These are phyloP conservation scores for Cephus cinctus DNA, from an alignment of 1,140 invertebrate species.

Conservation along the genomic window DNA sequence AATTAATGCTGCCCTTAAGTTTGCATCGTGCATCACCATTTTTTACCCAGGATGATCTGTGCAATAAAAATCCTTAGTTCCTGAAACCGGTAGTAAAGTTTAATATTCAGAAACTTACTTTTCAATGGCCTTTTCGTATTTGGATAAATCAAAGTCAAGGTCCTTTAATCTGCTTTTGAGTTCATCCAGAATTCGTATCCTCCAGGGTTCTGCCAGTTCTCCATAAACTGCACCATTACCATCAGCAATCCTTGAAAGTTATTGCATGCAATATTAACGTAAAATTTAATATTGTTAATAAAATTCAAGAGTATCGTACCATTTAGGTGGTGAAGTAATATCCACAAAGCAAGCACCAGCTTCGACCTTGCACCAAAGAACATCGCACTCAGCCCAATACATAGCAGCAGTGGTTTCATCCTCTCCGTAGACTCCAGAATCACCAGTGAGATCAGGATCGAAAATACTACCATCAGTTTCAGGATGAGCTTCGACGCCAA, in stretches of 20 bases:
- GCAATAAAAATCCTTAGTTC: slow-evolving; percentile 11
- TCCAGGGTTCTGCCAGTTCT: slow-evolving; percentile 73
- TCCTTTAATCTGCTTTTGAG: slow-evolving; percentile 61
- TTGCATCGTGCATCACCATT: slow-evolving; percentile 72
- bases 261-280: slow-evolving; percentile 1
- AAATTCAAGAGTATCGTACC: slow-evolving; percentile 56
- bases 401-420: slow-evolving; percentile 66
- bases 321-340: slow-evolving; percentile 69
- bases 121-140: slow-evolving; percentile 75
- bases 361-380: slow-evolving; percentile 75
- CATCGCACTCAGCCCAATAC: slow-evolving; percentile 75
- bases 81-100: neutral
- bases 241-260: slow-evolving; percentile 56
- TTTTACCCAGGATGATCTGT: slow-evolving; percentile 76
- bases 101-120: slow-evolving; percentile 48
- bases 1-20: slow-evolving; percentile 60
- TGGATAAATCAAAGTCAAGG: slow-evolving; percentile 56
- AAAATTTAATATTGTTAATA: neutral
- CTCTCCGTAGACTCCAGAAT: slow-evolving; percentile 76
- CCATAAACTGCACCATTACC: slow-evolving; percentile 58
- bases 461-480: slow-evolving; percentile 78
- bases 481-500: slow-evolving; percentile 75
- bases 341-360: slow-evolving; percentile 77
- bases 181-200: slow-evolving; percentile 69
- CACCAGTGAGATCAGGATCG: slow-evolving; percentile 65